Percentiles rank a stretch among this genome's conserved stretches.
These are phyloP conservation scores for Trachymyrmex cornetzi DNA, from an alignment of 1,140 invertebrate species.

Conservation along the genomic window DNA sequence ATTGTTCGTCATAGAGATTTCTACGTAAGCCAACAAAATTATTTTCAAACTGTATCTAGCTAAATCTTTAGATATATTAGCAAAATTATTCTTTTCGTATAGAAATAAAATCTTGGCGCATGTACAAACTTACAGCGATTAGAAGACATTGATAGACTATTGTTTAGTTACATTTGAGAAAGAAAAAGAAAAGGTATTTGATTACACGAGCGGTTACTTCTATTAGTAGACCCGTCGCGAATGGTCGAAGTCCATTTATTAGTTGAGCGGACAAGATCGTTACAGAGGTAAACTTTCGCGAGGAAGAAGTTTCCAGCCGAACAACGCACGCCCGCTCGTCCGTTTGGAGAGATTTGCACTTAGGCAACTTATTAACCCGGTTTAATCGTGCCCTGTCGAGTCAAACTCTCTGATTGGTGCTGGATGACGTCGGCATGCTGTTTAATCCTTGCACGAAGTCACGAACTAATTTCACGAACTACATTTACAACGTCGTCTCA, in stretches of 20 bases:
- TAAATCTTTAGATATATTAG: no score
- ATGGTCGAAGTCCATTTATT: slow-evolving; percentile 57
- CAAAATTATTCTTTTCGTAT: background rate
- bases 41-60: no score
- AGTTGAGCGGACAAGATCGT: slow-evolving; percentile 52
- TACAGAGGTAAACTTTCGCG: slow-evolving; percentile 48
- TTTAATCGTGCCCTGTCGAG: slow-evolving; percentile 55
- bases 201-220: slow-evolving; percentile 35
- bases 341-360: slow-evolving; percentile 56
- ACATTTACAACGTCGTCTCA: slow-evolving; percentile 39
- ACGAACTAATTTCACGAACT: slow-evolving; percentile 62
- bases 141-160: background rate
- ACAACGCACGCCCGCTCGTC: slow-evolving; percentile 44
- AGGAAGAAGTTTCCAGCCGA: slow-evolving; percentile 48
- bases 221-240: slow-evolving; percentile 14
- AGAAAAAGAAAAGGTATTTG: background rate
- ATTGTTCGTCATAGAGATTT: no score
- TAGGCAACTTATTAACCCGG: slow-evolving; percentile 61
- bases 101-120: background rate
- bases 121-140: background rate
- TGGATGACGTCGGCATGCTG: slow-evolving; percentile 53
- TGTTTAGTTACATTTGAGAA: background rate
- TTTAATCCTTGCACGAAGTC: slow-evolving; percentile 55
- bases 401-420: slow-evolving; percentile 64
- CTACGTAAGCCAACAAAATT: no score